Conservation (phyloP, 2,888 invertebrate genomes). For the Limnephilus lunatus region DNA sequence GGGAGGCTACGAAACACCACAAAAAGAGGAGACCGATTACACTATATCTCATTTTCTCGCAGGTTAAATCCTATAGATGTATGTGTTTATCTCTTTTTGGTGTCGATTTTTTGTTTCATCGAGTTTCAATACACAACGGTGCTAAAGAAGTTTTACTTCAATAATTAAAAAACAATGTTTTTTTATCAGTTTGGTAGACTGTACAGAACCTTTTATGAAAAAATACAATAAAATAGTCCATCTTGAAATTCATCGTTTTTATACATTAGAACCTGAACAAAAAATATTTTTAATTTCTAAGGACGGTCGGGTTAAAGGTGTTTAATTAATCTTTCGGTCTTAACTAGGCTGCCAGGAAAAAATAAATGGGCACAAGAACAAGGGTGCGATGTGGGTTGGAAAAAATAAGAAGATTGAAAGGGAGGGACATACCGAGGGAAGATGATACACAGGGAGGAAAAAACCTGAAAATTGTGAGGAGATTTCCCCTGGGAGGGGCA, state of each 20-base stretch:
- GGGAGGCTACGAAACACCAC: no score
- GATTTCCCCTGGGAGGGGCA: constrained; percentile 55
- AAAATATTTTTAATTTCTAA: neutral
- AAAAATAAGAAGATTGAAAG: neutral
- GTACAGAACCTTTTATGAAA: neutral
- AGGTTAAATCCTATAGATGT: no score
- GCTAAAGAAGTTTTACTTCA: no score
- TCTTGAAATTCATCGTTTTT: neutral
- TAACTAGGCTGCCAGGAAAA: constrained; percentile 25
- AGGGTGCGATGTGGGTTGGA: constrained; percentile 2
- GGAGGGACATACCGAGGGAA: neutral
- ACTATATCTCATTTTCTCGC: no score
- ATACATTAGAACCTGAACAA: neutral
- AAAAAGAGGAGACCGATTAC: no score
- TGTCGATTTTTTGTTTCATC: no score
- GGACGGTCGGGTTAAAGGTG: neutral
- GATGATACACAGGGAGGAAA: constrained; percentile 47
- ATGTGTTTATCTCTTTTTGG: no score
- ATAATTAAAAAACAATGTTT: no score
- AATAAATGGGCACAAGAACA: constrained; percentile 20
- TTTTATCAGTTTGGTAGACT: neutral
- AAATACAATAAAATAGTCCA: neutral
- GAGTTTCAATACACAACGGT: no score
- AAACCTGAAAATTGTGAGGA: constrained; percentile 59
- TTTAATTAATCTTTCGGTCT: constrained; percentile 31